phyloP scores from a whole-genome alignment of 2,113 vertebrate genomes.

The Anhinga anhinga region DNA sequence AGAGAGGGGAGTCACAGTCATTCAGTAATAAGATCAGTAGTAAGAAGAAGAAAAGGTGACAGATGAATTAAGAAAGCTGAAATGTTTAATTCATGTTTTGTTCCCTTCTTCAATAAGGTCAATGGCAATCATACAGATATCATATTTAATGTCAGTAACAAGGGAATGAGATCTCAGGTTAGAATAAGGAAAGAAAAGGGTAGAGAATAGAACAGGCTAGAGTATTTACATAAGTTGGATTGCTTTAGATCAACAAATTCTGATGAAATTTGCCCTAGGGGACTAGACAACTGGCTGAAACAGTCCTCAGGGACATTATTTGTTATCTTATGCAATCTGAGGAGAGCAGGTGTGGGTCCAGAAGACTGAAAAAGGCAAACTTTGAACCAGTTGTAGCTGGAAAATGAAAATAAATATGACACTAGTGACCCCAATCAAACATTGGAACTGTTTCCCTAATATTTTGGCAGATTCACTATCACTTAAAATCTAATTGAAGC shows the following conservation, averaged over 20 bases:
- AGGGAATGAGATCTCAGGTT: neutral
- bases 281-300: neutral
- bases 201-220: neutral
- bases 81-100: neutral
- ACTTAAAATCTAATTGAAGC: neutral
- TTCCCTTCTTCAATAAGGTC: neutral
- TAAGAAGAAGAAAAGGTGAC: neutral
- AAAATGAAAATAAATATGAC: neutral
- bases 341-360: neutral
- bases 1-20: neutral
- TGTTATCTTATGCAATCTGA: neutral
- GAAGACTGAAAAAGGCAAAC: neutral
- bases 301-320: neutral
- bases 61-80: neutral
- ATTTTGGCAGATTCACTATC: neutral
- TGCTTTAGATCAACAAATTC: slow-evolving; percentile 11
- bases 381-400: neutral
- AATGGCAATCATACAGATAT: neutral
- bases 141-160: neutral
- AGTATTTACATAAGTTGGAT: neutral
- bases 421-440: neutral
- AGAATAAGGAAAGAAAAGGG: neutral
- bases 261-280: neutral
- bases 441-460: neutral
- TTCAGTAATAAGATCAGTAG: neutral